Conservation (phyloP, 2,797 vertebrate genomes). For the Peromyscus nudipes region DNA sequence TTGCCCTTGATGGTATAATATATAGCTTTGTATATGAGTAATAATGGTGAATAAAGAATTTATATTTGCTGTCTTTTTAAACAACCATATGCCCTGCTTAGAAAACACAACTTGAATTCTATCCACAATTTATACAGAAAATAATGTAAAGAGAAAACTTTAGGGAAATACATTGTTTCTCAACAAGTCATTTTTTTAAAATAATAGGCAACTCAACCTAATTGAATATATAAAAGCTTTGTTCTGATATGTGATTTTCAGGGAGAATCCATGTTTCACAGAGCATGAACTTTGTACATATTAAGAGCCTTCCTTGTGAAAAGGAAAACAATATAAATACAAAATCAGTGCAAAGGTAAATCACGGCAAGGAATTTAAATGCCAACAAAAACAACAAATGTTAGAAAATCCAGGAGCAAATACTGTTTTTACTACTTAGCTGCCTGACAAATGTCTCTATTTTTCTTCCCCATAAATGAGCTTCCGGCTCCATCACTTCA, state of each 20-base stretch:
- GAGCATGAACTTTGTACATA: background rate
- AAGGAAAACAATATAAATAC: background rate
- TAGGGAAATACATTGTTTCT: background rate
- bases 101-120: background rate
- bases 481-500: background rate
- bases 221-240: background rate
- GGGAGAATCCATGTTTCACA: background rate
- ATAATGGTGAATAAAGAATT: background rate
- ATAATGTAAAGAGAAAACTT: background rate
- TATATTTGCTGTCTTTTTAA: background rate
- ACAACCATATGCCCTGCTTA: background rate
- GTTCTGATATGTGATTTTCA: background rate
- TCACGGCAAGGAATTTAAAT: background rate
- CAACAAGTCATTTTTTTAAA: constrained; percentile 37
- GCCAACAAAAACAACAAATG: background rate
- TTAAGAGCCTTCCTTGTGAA: background rate
- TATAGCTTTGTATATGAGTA: background rate
- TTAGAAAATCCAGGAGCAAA: background rate
- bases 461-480: background rate
- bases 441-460: background rate
- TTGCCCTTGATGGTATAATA: background rate
- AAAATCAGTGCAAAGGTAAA: background rate
- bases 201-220: background rate
- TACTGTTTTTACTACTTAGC: background rate
- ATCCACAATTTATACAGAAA: background rate